Base-by-base conservation (phyloP, 23 tunicate species). In the Trididemnum miniatum region DNA sequence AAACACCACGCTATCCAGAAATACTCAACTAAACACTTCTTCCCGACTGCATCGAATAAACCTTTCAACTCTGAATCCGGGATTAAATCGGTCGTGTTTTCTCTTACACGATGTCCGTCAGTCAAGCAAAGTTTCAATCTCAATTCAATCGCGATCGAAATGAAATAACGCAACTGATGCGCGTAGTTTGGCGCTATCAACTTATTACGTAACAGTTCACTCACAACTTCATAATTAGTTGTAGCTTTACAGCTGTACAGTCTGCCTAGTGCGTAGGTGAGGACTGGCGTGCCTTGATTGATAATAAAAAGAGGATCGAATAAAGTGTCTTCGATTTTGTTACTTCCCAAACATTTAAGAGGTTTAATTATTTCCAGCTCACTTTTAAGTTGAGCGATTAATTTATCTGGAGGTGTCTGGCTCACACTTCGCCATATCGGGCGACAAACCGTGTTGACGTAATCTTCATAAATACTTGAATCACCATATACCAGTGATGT, bases 1-100 rank as follows among this genome's bases (percentile, higher is more conserved):
- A 67, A 67, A 9, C 26, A 31, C 75, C 75, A 67, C 18, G 75
- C 75, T 7, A 32, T 67, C 75, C 75, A 67, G 75, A 67, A 67
- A 33, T 31, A 67, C 75, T 67, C 75, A 22, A 67, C n/a, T 38
- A 67, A 38, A 31, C 38, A 3, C 7, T 31, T 67, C 38, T 33
- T 31, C 38, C 75, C 75, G 7, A 67, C 75, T 3, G 75, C 75
- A 12, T 12, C 38, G 15, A 67, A 12, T 38, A 67, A 31, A 5
- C 32, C 26, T 12, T 31, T 5, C 7, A 67, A 4, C 37, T 67
- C 75, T 30, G 37, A 37, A 67, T 5, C 38, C 12, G 37, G 9
- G 20, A 67, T 32, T 4, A 31, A 7, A 7, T 31, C 38, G 75
- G 18, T n/a, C 26, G 29, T 4, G 20, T 25, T n/a, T 5, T n/a